Conservation (phyloP, 2,888 invertebrate genomes). For the Lycaena phlaeas region DNA sequence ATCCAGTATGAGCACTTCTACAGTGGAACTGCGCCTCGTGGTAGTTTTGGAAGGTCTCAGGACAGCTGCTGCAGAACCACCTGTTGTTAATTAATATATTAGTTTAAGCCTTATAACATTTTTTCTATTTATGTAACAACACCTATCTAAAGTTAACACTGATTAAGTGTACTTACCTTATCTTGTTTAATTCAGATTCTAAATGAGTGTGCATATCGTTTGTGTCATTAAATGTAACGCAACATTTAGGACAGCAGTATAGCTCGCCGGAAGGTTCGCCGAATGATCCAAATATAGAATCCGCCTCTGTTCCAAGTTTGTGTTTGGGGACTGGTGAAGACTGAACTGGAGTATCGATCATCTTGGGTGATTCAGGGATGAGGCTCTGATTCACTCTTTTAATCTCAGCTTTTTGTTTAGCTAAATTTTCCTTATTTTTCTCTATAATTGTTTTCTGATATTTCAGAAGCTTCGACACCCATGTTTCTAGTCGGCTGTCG, state of each 20-base stretch:
- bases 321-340: constrained; percentile 9
- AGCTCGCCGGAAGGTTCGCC: constrained; percentile 31
- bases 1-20: constrained; percentile 32
- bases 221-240: constrained; percentile 30
- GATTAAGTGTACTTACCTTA: constrained; percentile 38
- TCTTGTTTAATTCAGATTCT: constrained; percentile 49
- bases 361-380: background rate
- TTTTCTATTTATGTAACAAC: too few relatives aligned
- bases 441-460: constrained; percentile 40
- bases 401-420: constrained; percentile 30
- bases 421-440: constrained; percentile 32
- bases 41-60: constrained; percentile 40
- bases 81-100: constrained; percentile 28
- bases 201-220: constrained; percentile 42
- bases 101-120: background rate
- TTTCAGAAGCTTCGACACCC: constrained; percentile 54
- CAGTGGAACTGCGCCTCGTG: constrained; percentile 60
- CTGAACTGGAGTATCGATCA: background rate
- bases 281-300: constrained; percentile 41
- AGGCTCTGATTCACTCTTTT: constrained; percentile 20
- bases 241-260: constrained; percentile 52
- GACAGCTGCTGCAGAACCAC: constrained; percentile 52
- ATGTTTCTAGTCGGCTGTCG: constrained; percentile 61
- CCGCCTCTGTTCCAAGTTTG: constrained; percentile 26
- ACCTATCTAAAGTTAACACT: too few relatives aligned